Percentiles rank a stretch among this genome's conserved stretches.
Evolutionary conservation across 1,140 invertebrate species (phyloP).

Genomic region (Papilio helenus): DNA sequence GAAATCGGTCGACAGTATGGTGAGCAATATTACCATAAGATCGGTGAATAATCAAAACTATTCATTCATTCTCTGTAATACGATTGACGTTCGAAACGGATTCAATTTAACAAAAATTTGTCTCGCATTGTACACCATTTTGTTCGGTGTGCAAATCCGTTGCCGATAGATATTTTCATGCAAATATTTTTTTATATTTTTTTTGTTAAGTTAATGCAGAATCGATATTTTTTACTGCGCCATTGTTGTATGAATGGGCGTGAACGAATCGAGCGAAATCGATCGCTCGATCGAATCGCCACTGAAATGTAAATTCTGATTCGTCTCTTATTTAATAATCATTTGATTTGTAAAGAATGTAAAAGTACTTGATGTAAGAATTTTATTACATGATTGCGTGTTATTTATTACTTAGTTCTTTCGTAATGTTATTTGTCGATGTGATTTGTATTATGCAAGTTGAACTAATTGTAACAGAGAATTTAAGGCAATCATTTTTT

Average conservation of each 20-base stretch:
- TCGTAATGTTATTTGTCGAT: neutral
- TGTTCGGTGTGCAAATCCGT: constrained; percentile 69
- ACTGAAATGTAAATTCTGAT: constrained; percentile 41
- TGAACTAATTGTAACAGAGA: neutral
- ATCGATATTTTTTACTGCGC: constrained; percentile 58
- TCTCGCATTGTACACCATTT: constrained; percentile 62
- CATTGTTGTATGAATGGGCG: constrained; percentile 61
- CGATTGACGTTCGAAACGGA: constrained; percentile 62
- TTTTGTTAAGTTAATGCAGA: constrained; percentile 36
- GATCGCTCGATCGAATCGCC: constrained; percentile 43
- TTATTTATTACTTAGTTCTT: neutral
- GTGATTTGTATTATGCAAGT: neutral
- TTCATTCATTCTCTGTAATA: constrained; percentile 63
- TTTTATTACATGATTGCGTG: constrained; percentile 8
- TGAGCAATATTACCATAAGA: constrained; percentile 12
- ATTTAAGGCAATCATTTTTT: too few species aligned
- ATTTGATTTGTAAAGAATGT: constrained; percentile 21
- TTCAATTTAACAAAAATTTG: constrained; percentile 63
- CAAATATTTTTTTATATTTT: constrained; percentile 56
- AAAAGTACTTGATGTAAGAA: neutral
- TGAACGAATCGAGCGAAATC: constrained; percentile 53
- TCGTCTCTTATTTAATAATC: constrained; percentile 11
- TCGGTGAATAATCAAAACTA: constrained; percentile 43
- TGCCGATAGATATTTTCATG: constrained; percentile 68
- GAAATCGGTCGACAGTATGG: constrained; percentile 3